Base-by-base conservation (phyloP, 2,797 vertebrate genomes). In the Betta splendens region DNA sequence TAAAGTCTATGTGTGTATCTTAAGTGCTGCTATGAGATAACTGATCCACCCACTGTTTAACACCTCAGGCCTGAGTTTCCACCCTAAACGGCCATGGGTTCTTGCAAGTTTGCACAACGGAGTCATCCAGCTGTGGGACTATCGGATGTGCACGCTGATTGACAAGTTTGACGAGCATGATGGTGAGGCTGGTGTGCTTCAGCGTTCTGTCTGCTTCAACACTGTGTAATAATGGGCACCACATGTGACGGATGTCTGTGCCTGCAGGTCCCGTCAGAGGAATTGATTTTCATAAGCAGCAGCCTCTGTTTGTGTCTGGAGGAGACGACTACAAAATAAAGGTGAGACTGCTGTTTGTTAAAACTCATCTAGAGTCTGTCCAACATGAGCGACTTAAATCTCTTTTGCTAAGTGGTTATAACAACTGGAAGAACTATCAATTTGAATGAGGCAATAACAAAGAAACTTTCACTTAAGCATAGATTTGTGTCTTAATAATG, bases 261-360 rank as follows among this genome's bases (percentile, higher is more conserved):
- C 7, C n/a, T 36, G 0, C 51, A 99, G 97, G 97, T 1, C 97
- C 97, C 0, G 97, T 98, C 8, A 87, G 97, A 83, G 97, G 96
- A 0, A 98, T 99, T 50, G 97, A 99, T 64, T 99, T 99, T 84
- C 97, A 99, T 77, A 98, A 99, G 49, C 97, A 98, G 89, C 97
- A 99, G 85, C 97, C 97, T 6, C 89, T 99, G 5, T 99, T 99
- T 71, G 97, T 98, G 1, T 99, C 97, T 1, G 97, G 97, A 69
- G 97, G 97, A 2, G 97, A 98, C 35, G 97, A 99, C 69, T 99
- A 98, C 79, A 98, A 98, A 77, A 98, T 99, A 53, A 99, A 99
- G 96, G 97, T 97, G 51, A 78, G 57, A 12, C 12, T 28, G 26
- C 2, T 28, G n/a, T 9, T 28, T 28, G 9, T 28, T 8, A 3